Percentiles rank a stretch among this genome's conserved stretches.
phyloP scores from a whole-genome alignment of 2,888 invertebrate species.

The Drosophila borborema region DNA sequence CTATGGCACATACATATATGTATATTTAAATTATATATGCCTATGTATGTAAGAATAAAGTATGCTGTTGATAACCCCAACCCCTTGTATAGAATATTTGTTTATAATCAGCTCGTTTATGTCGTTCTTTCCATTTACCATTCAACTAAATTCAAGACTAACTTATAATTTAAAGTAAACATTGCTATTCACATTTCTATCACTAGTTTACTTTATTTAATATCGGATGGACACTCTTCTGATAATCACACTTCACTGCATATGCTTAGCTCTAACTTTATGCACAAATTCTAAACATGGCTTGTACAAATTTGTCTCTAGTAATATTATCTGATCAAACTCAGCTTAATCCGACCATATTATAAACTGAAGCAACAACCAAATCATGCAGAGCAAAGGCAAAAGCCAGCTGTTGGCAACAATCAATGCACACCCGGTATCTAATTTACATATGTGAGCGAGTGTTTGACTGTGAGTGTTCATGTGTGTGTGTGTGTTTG shows the following conservation, averaged over 20 bases:
- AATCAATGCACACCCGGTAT: slow-evolving; percentile 53
- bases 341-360: slow-evolving; percentile 23
- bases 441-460: slow-evolving; percentile 59
- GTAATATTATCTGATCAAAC: slow-evolving; percentile 26
- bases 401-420: slow-evolving; percentile 26
- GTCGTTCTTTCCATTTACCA: neutral
- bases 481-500: neutral
- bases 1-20: neutral
- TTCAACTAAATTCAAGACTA: neutral
- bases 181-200: neutral
- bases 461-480: neutral
- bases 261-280: slow-evolving; percentile 3
- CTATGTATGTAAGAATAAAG: neutral
- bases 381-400: slow-evolving; percentile 13
- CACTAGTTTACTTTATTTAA: neutral
- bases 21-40: neutral
- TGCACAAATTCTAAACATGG: neutral
- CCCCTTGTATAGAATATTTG: slow-evolving; percentile 22
- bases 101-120: slow-evolving; percentile 20
- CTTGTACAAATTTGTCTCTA: slow-evolving; percentile 2
- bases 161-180: neutral
- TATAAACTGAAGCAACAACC: slow-evolving; percentile 27
- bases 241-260: neutral
- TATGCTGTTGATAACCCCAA: slow-evolving; percentile 44
- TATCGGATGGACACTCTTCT: neutral